Conservation (phyloP, 2,113 vertebrate species). For the Meleagris gallopavo region DNA sequence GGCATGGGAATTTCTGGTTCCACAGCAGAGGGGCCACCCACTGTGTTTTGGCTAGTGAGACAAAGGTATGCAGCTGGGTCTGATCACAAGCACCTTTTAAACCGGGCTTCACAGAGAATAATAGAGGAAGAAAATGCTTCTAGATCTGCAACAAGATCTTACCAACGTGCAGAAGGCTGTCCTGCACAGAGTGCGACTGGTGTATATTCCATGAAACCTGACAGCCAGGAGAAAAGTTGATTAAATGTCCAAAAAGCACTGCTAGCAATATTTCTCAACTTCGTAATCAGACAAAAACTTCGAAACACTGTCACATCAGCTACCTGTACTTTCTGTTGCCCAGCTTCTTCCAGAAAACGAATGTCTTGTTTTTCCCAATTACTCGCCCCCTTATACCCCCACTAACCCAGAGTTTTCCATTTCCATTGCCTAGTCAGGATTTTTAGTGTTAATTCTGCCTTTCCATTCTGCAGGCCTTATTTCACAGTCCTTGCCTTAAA, state of each 20-base stretch:
- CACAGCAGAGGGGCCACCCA: background rate
- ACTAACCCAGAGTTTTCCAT: background rate
- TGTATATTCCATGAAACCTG: constrained; percentile 91
- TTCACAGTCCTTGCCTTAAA: background rate
- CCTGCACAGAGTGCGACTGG: constrained; percentile 72
- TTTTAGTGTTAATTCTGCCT: background rate
- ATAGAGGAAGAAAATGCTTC: background rate
- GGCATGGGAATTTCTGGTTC: background rate
- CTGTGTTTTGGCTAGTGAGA: background rate
- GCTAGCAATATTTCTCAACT: background rate
- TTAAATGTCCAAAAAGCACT: background rate
- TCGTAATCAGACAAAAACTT: background rate
- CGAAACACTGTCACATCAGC: background rate
- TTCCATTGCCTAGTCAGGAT: background rate
- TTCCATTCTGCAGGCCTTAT: background rate
- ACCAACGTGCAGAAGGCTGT: constrained; percentile 85
- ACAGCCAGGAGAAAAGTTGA: background rate
- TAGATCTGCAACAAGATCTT: background rate
- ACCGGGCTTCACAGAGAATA: background rate
- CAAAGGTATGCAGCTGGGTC: background rate
- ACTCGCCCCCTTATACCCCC: background rate
- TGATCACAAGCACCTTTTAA: background rate
- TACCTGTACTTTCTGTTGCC: background rate
- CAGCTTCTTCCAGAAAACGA: background rate
- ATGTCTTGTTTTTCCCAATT: background rate